Evolutionary conservation across 2,797 vertebrate species (phyloP).

Genomic region (Myripristis murdjan): DNA sequence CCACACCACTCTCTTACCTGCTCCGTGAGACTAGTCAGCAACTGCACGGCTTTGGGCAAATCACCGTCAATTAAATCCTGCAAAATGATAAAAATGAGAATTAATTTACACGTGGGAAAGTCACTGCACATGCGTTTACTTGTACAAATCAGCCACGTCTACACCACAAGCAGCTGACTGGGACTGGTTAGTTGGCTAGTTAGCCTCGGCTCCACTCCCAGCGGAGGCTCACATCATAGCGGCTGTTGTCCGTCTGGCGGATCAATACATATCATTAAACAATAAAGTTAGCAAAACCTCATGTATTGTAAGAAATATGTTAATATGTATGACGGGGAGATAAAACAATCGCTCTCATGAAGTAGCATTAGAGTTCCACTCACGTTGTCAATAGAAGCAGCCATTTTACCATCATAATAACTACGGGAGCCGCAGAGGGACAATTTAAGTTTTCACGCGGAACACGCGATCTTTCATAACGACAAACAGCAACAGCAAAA

Average conservation of each 20-base stretch:
- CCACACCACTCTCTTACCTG: constrained; percentile 77
- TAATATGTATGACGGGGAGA: no score
- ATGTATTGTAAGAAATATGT: no score
- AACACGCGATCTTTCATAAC: no score
- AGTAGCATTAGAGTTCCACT: constrained; percentile 50
- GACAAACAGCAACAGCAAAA: no score
- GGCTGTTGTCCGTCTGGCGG: no score
- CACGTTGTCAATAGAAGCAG: constrained; percentile 80
- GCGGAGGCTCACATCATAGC: neutral
- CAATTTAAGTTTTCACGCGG: no score
- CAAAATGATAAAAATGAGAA: no score
- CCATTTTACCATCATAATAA: constrained; percentile 78
- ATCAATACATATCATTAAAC: no score
- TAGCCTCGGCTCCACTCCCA: neutral
- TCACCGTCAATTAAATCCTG: constrained; percentile 82
- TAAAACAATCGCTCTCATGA: neutral
- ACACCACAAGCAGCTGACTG: neutral
- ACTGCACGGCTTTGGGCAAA: constrained; percentile 75
- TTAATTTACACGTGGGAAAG: neutral
- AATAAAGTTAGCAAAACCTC: no score
- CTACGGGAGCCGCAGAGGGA: constrained; percentile 68
- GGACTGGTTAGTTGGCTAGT: constrained; percentile 17
- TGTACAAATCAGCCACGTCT: neutral
- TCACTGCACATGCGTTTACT: neutral
- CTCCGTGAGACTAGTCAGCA: constrained; percentile 83